Conservation (phyloP, 2,888 invertebrate species). For the Pheosia gnoma region DNA sequence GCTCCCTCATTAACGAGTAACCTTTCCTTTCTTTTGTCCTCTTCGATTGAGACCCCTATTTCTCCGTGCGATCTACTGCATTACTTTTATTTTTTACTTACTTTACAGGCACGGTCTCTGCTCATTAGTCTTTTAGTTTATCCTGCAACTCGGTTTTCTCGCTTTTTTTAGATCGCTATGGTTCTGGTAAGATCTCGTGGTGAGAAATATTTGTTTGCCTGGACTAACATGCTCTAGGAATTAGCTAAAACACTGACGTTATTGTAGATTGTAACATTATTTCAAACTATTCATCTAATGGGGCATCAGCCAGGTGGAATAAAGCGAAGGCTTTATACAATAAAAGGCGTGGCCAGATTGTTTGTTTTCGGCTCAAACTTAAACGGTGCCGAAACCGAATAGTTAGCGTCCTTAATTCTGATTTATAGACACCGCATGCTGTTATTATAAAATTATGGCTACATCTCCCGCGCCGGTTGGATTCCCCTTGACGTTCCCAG, state of each 20-base stretch:
- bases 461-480: slow-evolving; percentile 58
- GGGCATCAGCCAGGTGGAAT: slow-evolving; percentile 55
- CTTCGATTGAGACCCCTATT: slow-evolving; percentile 46
- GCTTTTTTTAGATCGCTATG: slow-evolving; percentile 61
- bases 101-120: slow-evolving; percentile 35
- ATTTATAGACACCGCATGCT: slow-evolving; percentile 76
- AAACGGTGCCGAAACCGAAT: slow-evolving; percentile 70
- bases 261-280: slow-evolving; percentile 48
- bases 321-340: slow-evolving; percentile 56
- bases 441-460: slow-evolving; percentile 72
- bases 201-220: slow-evolving; percentile 50
- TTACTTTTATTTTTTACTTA: slow-evolving; percentile 44
- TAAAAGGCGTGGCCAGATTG: slow-evolving; percentile 57
- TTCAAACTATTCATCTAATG: slow-evolving; percentile 60
- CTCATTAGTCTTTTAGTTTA: slow-evolving; percentile 61
- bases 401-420: slow-evolving; percentile 75
- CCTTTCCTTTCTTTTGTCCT: slow-evolving; percentile 42
- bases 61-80: slow-evolving; percentile 43
- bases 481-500: slow-evolving; percentile 68
- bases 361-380: slow-evolving; percentile 77
- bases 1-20: slow-evolving; percentile 57
- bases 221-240: no score
- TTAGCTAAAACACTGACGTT: no score
- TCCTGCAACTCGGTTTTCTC: slow-evolving; percentile 48
- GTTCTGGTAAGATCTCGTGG: slow-evolving; percentile 69